Evolutionary conservation across 1,140 invertebrate genomes (phyloP), one percentile per base, ranked within the genome.

Genomic region (Olivierus martensii): DNA sequence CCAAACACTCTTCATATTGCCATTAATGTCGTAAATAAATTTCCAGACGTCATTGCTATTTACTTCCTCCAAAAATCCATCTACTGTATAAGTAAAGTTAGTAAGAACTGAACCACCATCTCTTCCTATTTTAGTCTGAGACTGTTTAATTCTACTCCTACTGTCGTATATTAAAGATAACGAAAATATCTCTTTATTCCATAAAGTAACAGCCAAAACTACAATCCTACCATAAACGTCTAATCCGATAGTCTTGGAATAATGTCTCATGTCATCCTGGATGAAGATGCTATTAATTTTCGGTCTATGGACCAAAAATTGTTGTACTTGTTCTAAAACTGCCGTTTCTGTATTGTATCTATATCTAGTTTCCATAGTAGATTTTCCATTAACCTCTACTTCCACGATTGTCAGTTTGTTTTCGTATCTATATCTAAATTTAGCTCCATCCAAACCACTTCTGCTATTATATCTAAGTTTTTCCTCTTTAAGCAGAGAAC

Each of bases 1-100:
- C 46, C 52, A 55, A 21, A 62, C 54, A 18, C 38, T 59, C 42
- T 62, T 61, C 5, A 90, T 81, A 65, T 96, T 96, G 37, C 91
- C 90, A 67, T 96, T 95, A 61, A 92, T 88, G 71, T 96, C 92
- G 66, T 94, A 94, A 0, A 85, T 77, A 67, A 91, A 96, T 34
- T 59, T 59, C 87, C 89, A 96, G 0, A 87, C 86, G 59, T 89
- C 85, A 60, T 80, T 80, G 0, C 81, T 85, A 14, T 87, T 84
- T 19, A 67, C 64, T 36, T 64, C 61, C 53, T 67, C 60, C 10
- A 69, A 45, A 46, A 61, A 63, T n/a, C 66, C 66, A 51, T 68
- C 64, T 19, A 62, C 52, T 12, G 63, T 69, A 48, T 69, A 69
- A 9, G 60, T 62, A 50, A 61, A 68, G 45, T 64, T 67, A 11